Percentiles rank a stretch among this genome's conserved stretches.
These are phyloP conservation scores for Plectus sambesii DNA, from an alignment of 1,140 invertebrate species.

Conservation along the genomic window DNA sequence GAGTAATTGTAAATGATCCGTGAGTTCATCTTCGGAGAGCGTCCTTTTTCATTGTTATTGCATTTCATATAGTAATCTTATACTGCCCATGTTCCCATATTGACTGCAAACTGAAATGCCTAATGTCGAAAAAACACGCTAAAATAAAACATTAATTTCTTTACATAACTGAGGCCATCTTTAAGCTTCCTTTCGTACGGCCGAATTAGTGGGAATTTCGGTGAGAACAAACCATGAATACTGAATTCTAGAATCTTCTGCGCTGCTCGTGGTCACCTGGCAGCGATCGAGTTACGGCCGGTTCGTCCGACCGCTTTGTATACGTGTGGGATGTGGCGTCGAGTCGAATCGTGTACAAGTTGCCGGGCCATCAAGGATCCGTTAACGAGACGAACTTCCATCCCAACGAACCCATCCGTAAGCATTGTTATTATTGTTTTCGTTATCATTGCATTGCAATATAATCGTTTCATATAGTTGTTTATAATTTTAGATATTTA, in stretches of 20 bases:
- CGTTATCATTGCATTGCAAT: slow-evolving; percentile 6
- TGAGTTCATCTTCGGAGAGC: no score
- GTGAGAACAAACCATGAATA: slow-evolving; percentile 9
- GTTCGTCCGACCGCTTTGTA: slow-evolving; percentile 85
- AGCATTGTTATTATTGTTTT: slow-evolving; percentile 34
- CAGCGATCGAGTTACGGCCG: slow-evolving; percentile 69
- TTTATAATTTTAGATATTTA: no score
- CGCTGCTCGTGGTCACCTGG: slow-evolving; percentile 75
- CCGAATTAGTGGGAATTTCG: slow-evolving; percentile 12
- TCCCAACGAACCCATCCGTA: slow-evolving; percentile 78
- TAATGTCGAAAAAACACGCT: neutral
- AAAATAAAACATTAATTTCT: slow-evolving; percentile 1
- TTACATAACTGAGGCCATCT: neutral
- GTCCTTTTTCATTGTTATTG: no score
- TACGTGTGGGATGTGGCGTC: slow-evolving; percentile 90
- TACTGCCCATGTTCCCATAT: no score
- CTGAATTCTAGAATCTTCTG: slow-evolving; percentile 59
- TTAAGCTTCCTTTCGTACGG: slow-evolving; percentile 1
- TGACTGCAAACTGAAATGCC: no score
- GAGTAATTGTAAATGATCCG: no score
- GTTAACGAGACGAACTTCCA: slow-evolving; percentile 96
- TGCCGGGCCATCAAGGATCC: slow-evolving; percentile 93
- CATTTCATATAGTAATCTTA: no score
- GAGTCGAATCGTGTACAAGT: slow-evolving; percentile 79
- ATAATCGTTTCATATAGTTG: slow-evolving; percentile 9